phyloP scores from a whole-genome alignment of 2,797 vertebrate species.

The Falco columbarius region DNA sequence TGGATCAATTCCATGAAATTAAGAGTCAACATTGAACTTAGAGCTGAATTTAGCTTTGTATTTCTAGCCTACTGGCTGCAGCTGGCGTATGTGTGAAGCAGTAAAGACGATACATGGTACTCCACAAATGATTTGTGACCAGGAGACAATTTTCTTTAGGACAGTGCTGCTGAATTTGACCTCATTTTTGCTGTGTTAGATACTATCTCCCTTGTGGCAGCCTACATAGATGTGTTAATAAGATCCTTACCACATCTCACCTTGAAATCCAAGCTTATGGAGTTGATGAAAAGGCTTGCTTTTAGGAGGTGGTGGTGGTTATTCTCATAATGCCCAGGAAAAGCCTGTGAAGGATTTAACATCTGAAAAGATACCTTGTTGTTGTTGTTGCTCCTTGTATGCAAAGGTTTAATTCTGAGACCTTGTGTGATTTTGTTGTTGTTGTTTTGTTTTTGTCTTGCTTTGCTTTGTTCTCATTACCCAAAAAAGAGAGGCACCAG shows the following conservation, averaged over 20 bases:
- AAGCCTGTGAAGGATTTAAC: neutral
- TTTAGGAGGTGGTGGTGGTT: neutral
- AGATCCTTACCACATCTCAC: neutral
- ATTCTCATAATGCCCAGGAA: neutral
- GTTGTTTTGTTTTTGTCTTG: neutral
- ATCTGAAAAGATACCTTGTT: neutral
- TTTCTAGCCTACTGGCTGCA: slow-evolving; percentile 37
- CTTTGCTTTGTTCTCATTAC: slow-evolving; percentile 13
- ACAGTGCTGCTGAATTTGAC: slow-evolving; percentile 8
- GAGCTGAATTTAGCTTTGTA: neutral
- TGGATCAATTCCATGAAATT: neutral
- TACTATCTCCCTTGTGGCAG: slow-evolving; percentile 9
- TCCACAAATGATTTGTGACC: slow-evolving; percentile 45
- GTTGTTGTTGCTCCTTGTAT: neutral
- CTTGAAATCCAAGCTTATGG: slow-evolving; percentile 8
- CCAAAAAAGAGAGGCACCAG: neutral
- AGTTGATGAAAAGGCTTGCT: slow-evolving; percentile 12
- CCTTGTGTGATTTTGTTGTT: neutral
- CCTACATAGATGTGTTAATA: slow-evolving; percentile 3
- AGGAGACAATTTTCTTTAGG: slow-evolving; percentile 51
- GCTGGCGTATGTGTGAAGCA: slow-evolving; percentile 21
- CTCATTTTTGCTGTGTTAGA: slow-evolving; percentile 30
- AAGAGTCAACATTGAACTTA: neutral
- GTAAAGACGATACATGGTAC: slow-evolving; percentile 24
- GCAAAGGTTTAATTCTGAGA: neutral